Evolutionary conservation across 1,140 invertebrate genomes (phyloP).

Genomic region (Eupeodes corollae): DNA sequence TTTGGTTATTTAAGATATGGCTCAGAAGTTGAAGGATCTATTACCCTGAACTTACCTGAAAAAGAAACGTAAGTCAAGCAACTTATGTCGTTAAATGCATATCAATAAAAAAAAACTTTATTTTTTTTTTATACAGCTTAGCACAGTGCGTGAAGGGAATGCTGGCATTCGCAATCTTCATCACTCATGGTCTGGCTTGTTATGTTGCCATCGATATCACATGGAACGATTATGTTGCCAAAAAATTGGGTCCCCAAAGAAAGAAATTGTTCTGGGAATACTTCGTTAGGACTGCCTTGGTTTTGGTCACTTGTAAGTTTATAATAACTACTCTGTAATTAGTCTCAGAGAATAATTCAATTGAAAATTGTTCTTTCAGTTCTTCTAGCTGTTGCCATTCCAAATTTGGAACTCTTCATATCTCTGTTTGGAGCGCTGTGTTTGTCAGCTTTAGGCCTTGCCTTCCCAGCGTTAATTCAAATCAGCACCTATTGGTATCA

Average conservation of each 20-base stretch:
- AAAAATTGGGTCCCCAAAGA: constrained; percentile 30
- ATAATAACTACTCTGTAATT: not conserved
- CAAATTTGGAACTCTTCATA: constrained; percentile 77
- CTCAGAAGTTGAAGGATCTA: constrained; percentile 44
- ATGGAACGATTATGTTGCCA: constrained; percentile 57
- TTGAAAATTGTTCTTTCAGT: constrained; percentile 53
- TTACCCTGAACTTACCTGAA: constrained; percentile 51
- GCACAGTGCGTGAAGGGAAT: constrained; percentile 60
- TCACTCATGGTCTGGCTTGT: constrained; percentile 70
- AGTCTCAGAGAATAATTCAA: constrained; percentile 1
- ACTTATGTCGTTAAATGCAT: not conserved
- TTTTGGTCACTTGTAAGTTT: constrained; percentile 67
- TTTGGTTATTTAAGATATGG: constrained; percentile 68
- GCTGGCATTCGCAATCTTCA: constrained; percentile 65
- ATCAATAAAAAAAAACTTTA: not conserved
- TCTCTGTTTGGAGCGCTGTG: constrained; percentile 80
- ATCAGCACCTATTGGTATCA: constrained; percentile 53
- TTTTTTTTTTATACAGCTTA: constrained; percentile 36
- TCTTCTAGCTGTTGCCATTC: constrained; percentile 62
- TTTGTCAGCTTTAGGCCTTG: constrained; percentile 71
- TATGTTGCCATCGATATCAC: constrained; percentile 79
- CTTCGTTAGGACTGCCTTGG: constrained; percentile 51
- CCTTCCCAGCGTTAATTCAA: constrained; percentile 77
- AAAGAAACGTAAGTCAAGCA: constrained; percentile 41
- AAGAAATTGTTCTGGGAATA: constrained; percentile 51